Base-by-base conservation (phyloP, 2,113 vertebrate species). In the Illadopsis cleaveri region DNA sequence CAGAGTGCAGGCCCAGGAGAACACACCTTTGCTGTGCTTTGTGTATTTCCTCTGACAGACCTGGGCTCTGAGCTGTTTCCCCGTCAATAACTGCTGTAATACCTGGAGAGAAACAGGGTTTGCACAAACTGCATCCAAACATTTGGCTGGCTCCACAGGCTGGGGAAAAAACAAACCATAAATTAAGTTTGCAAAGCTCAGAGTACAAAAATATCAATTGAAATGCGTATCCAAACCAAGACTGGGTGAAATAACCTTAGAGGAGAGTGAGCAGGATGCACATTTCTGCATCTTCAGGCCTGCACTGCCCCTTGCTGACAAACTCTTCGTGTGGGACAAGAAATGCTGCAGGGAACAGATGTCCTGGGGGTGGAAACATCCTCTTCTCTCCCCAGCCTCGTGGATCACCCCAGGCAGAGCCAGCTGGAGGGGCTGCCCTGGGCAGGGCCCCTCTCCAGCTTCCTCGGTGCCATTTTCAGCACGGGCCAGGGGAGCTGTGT, bases 301-400 rank as follows among this genome's bases (percentile, higher is more conserved):
- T 94, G 90, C 53, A 58, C 76, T 93, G 94, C 82, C 94, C 87
- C 87, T 96, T 82, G 93, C 87, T 86, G 90, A 92, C 96, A 83
- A 90, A 54, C 35, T 68, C 13, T n/a, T 58, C 4, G 3, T 27
- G 2, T 56, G 76, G 88, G 92, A 96, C 82, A 91, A 84, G 64
- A 60, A 86, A 79, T 30, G n/a, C 72, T 80, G 66, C 70, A 73
- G 56, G 69, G 62, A 82, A 40, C 28, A 45, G 68, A 70, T 1
- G 4, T 72, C 42, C 51, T 25, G 60, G 47, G 45, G 57, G 37
- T 57, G 68, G 66, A 62, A 91, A 66, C 1, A 0, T 68, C 42
- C 47, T 88, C 45, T 84, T 12, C 50, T 79, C 57, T 56, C 10
- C 10, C 5, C 48, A 79, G 57, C 21, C 17, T 75, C 35, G n/a